Base-by-base conservation (phyloP, 2,888 invertebrate species). In the Agrotis ipsilon region DNA sequence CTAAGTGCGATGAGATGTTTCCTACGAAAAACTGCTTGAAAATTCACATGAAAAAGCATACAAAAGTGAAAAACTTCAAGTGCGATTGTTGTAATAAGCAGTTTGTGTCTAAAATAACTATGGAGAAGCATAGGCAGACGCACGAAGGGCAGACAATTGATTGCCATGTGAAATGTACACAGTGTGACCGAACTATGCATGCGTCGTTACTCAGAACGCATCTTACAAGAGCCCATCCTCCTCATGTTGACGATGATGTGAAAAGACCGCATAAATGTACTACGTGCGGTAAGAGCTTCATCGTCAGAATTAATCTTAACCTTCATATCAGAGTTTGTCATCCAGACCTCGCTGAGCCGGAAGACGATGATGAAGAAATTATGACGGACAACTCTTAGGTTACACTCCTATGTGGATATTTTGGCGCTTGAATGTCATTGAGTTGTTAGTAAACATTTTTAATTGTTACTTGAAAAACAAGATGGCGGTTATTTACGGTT, bases 41-140 rank as follows among this genome's bases (percentile, higher is more conserved):
- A 88, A 90, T 92, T 4, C 96, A 96, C 82, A 96, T 96, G 96
- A 96, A 96, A 68, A 96, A 96, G 72, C 96, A 96, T 75, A 94
- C 96, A 0, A 96, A 96, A 84, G 95, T 96, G 0, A 96, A 96
- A 91, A 96, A 96, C 80, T 96, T 96, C 72, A 96, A 96, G 81
- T 96, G 96, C 55, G 96, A 96, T 68, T 93, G 91, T 59, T 96
- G 96, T 76, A 92, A 92, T 54, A 96, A 96, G 87, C 84, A 93
- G 39, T 96, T 96, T 87, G 96, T 96, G 0, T 96, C 96, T 0
- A 96, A 95, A 86, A 94, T 96, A 2, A 96, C 96, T 0, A 96
- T 96, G 96, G 96, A 96, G 76, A 95, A 95, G 68, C 96, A 96
- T 64, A 88, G 93, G 64, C 93, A 93, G 78, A 90, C 92, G 0